phyloP scores from a whole-genome alignment of 2,797 vertebrate species.

The Schizopygopsis pylzovi region DNA sequence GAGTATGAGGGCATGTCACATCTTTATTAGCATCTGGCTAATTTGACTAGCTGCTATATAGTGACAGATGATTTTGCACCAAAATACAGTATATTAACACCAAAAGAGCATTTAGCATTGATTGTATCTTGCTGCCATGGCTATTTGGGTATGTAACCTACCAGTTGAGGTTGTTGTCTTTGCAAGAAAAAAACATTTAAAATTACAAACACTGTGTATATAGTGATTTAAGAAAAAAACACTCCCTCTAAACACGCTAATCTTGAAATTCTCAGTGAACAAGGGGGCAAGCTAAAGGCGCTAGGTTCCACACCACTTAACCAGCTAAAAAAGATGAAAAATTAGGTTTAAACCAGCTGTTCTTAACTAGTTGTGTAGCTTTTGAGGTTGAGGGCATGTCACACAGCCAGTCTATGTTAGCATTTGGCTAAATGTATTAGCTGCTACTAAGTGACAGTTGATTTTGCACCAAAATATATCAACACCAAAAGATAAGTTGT shows the following conservation, averaged over 20 bases:
- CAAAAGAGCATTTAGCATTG: neutral
- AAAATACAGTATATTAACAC: neutral
- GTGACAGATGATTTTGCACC: neutral
- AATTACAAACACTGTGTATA: too few species aligned
- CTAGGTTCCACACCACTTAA: neutral
- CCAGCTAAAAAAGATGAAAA: neutral
- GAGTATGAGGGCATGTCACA: neutral
- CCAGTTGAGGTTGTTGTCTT: neutral
- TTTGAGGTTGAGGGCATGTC: neutral
- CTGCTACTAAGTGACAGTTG: neutral
- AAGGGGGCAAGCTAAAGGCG: neutral
- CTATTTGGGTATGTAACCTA: neutral
- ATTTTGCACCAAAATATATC: neutral
- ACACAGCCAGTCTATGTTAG: neutral
- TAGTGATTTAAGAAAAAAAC: too few species aligned
- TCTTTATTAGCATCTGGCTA: neutral
- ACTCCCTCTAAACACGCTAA: too few species aligned
- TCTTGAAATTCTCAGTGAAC: slow-evolving; percentile 7
- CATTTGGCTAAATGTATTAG: neutral
- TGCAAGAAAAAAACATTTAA: neutral
- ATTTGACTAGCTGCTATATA: neutral
- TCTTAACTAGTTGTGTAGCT: neutral
- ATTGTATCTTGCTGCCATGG: neutral
- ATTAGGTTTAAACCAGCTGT: neutral
- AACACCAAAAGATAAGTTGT: neutral